These are phyloP conservation scores for Drosophila nr. perissopoda DNA, from an alignment of 2,888 invertebrate genomes.

Conservation along the genomic window DNA sequence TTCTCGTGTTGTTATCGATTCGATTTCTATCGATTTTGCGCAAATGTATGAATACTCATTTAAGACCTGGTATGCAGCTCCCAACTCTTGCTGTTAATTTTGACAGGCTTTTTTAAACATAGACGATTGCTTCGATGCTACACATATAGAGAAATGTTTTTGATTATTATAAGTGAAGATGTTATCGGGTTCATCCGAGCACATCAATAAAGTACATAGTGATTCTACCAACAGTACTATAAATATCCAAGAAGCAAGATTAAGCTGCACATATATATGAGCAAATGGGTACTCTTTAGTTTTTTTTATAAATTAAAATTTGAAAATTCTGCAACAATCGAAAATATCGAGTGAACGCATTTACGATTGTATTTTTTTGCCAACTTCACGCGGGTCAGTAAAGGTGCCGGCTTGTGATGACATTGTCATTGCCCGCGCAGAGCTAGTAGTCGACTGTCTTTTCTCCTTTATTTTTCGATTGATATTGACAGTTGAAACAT, in stretches of 20 bases:
- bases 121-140: neutral
- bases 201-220: neutral
- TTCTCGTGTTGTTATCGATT: neutral
- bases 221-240: neutral
- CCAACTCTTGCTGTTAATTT: neutral
- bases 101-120: neutral
- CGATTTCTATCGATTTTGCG: neutral
- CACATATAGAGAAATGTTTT: neutral
- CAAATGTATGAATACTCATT: neutral
- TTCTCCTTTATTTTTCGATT: neutral
- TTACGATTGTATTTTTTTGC: slow-evolving; percentile 13
- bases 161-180: no score
- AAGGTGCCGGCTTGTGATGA: slow-evolving; percentile 38
- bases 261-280: neutral
- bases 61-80: neutral
- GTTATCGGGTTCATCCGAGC: neutral
- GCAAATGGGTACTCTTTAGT: neutral
- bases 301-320: neutral
- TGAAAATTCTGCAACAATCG: slow-evolving; percentile 8
- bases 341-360: slow-evolving; percentile 15
- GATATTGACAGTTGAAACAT: neutral
- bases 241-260: neutral
- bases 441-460: slow-evolving; percentile 16
- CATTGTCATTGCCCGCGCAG: slow-evolving; percentile 56
- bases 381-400: slow-evolving; percentile 30